These are phyloP conservation scores for Corapipo altera DNA, from an alignment of 2,113 vertebrate genomes.

Conservation along the genomic window DNA sequence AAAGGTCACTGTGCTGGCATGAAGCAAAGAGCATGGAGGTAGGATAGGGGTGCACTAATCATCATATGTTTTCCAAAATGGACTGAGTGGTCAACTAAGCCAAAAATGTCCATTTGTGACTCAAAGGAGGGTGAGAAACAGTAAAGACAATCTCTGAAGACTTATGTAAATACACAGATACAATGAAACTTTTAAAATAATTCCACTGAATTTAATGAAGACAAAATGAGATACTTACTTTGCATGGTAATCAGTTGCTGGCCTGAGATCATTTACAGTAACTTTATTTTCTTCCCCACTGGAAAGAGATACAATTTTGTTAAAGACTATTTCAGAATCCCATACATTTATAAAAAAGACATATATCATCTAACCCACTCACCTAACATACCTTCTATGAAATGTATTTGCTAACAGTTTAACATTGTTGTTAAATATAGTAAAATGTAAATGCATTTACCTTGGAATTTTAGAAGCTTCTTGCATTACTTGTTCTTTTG, in stretches of 20 bases:
- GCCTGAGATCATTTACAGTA: conserved; percentile 90
- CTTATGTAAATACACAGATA: background rate
- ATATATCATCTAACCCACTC: background rate
- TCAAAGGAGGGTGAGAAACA: background rate
- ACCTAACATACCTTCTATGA: background rate
- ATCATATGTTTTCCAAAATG: background rate
- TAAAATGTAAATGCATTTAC: background rate
- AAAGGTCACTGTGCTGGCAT: background rate
- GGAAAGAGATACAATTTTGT: background rate
- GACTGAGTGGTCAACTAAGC: background rate
- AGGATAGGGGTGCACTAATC: background rate
- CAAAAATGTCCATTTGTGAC: background rate
- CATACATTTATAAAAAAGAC: background rate
- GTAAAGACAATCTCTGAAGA: background rate
- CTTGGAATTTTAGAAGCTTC: background rate
- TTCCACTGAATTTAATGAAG: background rate
- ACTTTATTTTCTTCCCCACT: conserved; percentile 89
- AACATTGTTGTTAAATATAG: background rate
- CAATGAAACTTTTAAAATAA: background rate
- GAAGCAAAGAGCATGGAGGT: background rate
- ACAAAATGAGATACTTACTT: conserved; percentile 77
- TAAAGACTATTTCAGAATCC: background rate
- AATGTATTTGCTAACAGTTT: background rate
- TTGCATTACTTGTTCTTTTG: background rate
- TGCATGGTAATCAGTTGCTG: conserved; percentile 94